Evolutionary conservation across 2,797 vertebrate species (phyloP).

Genomic region (Acipenser transmontanus): DNA sequence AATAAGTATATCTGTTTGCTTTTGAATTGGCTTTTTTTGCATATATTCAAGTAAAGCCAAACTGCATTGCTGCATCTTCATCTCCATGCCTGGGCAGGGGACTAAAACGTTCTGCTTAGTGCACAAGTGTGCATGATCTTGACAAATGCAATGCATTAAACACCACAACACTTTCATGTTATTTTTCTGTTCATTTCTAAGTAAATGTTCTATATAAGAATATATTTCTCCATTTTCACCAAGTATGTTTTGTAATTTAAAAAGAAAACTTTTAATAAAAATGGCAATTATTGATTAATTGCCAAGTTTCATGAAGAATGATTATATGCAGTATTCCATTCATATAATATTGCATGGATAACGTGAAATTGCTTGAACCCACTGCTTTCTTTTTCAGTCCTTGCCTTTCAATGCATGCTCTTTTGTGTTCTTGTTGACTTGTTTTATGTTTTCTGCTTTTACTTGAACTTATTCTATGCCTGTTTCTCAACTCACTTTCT

Average conservation of each 20-base stretch:
- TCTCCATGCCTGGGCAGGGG: constrained; percentile 30
- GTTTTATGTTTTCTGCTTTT: constrained; percentile 19
- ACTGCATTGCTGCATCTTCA: constrained; percentile 27
- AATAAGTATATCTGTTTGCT: constrained; percentile 60
- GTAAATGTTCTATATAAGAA: too few species aligned
- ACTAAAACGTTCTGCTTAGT: not conserved
- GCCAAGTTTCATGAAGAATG: too few species aligned
- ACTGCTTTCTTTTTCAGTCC: constrained; percentile 18
- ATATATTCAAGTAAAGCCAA: constrained; percentile 31
- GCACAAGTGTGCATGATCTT: not conserved
- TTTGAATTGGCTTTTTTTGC: constrained; percentile 39
- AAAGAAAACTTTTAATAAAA: too few species aligned
- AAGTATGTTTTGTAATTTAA: too few species aligned
- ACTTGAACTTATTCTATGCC: constrained; percentile 17
- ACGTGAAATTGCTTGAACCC: constrained; percentile 29
- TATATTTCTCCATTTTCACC: too few species aligned
- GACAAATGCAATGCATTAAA: not conserved
- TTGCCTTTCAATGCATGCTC: constrained; percentile 34
- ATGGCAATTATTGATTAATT: too few species aligned
- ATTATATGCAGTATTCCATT: constrained; percentile 5
- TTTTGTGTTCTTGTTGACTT: constrained; percentile 17
- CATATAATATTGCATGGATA: constrained; percentile 47
- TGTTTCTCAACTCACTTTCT: constrained; percentile 15
- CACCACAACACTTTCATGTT: not conserved
- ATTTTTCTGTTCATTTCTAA: constrained; percentile 62